Base-by-base conservation (phyloP, 30 jellyfish, hydroid and myxozoan species). In the Hydractinia echinata region DNA sequence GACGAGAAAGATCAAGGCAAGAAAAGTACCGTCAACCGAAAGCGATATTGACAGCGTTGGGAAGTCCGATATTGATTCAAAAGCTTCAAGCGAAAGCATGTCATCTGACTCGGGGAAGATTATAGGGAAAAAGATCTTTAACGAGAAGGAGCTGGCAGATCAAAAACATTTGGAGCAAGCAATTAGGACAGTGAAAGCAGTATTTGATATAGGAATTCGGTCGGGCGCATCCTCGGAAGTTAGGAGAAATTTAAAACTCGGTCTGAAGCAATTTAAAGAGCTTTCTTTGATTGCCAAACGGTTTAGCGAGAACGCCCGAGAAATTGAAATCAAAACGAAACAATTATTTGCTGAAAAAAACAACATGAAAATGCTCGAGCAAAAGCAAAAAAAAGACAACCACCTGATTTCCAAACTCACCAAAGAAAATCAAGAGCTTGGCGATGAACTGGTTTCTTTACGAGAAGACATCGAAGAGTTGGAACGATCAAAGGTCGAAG, bases 111-210 rank as follows among this genome's bases (percentile, higher is more conserved):
- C 16, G 8, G 74, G 19, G 4, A 7, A 44, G 74, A 51, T n/a
- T 10, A 7, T 55, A 16, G 51, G 51, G 8, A 74, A 74, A 48
- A 74, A 1, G 14, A 74, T 74, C 1, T 74, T 30, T 55, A 74
- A 21, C 39, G 83, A 74, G 68, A 74, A 74, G 66, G 83, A 74
- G 7, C 6, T 74, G 83, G 14, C 44, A 7, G 10, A n/a, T 16
- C 19, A 66, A 4, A 74, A 74, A 10, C 4, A 30, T n/a, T 55
- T 30, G 20, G 67, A 74, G 1, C 68, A 30, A 51, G 83, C 83
- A 4, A 4, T 74, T 11, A 74, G 7, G 30, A 49, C 61, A n/a
- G 39, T 74, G 5, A 30, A 13, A n/a, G 1, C 83, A 5, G 61
- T 74, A 4, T 55, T 74, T 10, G 83, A 74, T 5, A 4, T 48